Evolutionary conservation across 1,140 invertebrate genomes (phyloP).

Genomic region (Drosophila obscura): DNA sequence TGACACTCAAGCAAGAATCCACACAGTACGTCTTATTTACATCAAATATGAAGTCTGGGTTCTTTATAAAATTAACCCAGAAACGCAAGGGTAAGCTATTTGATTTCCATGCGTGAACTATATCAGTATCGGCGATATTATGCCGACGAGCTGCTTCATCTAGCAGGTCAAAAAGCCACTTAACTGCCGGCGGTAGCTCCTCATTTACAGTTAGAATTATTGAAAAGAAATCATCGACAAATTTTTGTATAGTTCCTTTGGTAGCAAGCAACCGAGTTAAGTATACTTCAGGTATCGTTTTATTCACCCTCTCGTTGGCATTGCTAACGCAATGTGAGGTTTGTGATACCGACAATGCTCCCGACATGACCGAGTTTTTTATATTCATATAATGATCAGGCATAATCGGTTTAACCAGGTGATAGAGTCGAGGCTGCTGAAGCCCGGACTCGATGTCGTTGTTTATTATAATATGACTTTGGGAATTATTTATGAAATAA

Average conservation of each 20-base stretch:
- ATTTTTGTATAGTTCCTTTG: constrained; percentile 98
- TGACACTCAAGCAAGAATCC: constrained; percentile 96
- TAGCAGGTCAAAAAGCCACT: constrained; percentile 97
- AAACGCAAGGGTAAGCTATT: constrained; percentile 97
- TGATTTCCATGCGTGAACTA: constrained; percentile 98
- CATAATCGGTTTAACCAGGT: constrained; percentile 92
- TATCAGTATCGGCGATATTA: constrained; percentile 93
- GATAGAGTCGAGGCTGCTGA: constrained; percentile 87
- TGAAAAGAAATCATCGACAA: constrained; percentile 97
- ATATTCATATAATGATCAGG: constrained; percentile 83
- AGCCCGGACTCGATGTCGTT: constrained; percentile 89
- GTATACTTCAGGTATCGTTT: constrained; percentile 98
- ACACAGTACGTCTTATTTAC: constrained; percentile 96
- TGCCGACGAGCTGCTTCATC: constrained; percentile 95
- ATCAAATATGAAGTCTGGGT: constrained; percentile 98
- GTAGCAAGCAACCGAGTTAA: constrained; percentile 95
- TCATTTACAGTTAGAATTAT: constrained; percentile 95
- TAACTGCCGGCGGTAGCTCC: constrained; percentile 94
- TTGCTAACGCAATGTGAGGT: constrained; percentile 34
- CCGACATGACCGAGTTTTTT: constrained; percentile 81
- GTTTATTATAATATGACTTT: constrained; percentile 91
- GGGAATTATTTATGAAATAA: constrained; percentile 86
- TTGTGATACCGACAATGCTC: constrained; percentile 45
- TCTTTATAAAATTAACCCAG: constrained; percentile 99
- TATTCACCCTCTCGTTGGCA: constrained; percentile 90